phyloP scores from a whole-genome alignment of 1,140 invertebrate genomes.

The Papilio aristodemus region DNA sequence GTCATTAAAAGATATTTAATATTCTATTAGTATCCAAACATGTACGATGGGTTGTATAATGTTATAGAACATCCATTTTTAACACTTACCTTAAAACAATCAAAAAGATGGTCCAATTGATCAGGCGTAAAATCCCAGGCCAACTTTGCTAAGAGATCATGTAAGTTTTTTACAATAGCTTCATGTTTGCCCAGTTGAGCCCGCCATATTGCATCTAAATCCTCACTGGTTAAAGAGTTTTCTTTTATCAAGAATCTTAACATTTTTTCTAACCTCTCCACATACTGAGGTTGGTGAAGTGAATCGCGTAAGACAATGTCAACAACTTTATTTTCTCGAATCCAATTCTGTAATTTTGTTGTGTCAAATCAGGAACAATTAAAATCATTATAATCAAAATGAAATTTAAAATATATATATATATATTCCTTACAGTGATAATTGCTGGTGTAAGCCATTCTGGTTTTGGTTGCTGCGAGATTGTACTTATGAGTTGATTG shows the following conservation, averaged over 20 bases:
- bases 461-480: conserved; percentile 95
- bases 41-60: neutral
- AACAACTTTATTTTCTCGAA: conserved; percentile 96
- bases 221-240: conserved; percentile 92
- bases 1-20: conserved; percentile 1
- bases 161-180: conserved; percentile 98
- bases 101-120: conserved; percentile 98
- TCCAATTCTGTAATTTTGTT: conserved; percentile 89
- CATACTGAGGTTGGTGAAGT: conserved; percentile 98
- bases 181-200: conserved; percentile 97
- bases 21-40: neutral
- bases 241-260: conserved; percentile 98
- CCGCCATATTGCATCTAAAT: conserved; percentile 97
- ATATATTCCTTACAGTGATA: conserved; percentile 90
- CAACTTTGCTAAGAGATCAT: conserved; percentile 96
- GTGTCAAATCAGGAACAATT: neutral
- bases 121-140: conserved; percentile 99
- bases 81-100: conserved; percentile 93
- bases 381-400: neutral
- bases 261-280: conserved; percentile 98
- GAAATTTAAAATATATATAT: conserved; percentile 15
- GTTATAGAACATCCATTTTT: conserved; percentile 17
- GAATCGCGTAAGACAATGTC: conserved; percentile 97
- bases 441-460: conserved; percentile 96
- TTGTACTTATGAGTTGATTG: conserved; percentile 97